Percentiles rank a stretch among this genome's conserved stretches.
phyloP scores from a whole-genome alignment of 2,113 vertebrate species.

The Silurus meridionalis region DNA sequence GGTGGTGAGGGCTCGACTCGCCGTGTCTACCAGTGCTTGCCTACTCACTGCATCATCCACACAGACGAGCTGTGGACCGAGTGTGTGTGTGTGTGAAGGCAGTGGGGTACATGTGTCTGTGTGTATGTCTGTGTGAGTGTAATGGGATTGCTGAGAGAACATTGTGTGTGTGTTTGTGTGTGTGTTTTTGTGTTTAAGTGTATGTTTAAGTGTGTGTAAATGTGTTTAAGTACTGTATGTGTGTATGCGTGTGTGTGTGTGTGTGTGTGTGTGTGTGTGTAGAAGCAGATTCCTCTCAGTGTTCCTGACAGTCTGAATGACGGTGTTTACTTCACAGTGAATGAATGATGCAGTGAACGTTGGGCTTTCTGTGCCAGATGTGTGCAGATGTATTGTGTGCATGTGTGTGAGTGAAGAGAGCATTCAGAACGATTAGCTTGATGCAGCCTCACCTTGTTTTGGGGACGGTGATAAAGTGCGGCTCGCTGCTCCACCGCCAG shows the following conservation, averaged over 20 bases:
- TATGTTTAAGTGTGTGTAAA: neutral
- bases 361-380: neutral
- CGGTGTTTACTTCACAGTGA: neutral
- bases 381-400: neutral
- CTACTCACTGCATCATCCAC: neutral
- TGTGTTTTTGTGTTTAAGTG: neutral
- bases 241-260: too few relatives aligned
- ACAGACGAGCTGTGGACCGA: neutral
- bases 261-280: neutral
- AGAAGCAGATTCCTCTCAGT: neutral
- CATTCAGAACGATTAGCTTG: constrained; percentile 43
- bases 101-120: too few relatives aligned
- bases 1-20: neutral
- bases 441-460: constrained; percentile 83
- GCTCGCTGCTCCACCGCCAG: constrained; percentile 75
- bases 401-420: constrained; percentile 1
- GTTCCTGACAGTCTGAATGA: neutral
- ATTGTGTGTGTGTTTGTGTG: neutral
- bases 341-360: neutral
- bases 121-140: too few relatives aligned
- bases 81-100: neutral
- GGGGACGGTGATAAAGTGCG: constrained; percentile 81
- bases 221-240: too few relatives aligned
- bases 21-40: neutral
- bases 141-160: neutral